A percentile compares a stretch with the other conserved stretches of the same genome.
Conservation (phyloP, 2,113 vertebrate species). For the Campylomormyrus numenius region DNA sequence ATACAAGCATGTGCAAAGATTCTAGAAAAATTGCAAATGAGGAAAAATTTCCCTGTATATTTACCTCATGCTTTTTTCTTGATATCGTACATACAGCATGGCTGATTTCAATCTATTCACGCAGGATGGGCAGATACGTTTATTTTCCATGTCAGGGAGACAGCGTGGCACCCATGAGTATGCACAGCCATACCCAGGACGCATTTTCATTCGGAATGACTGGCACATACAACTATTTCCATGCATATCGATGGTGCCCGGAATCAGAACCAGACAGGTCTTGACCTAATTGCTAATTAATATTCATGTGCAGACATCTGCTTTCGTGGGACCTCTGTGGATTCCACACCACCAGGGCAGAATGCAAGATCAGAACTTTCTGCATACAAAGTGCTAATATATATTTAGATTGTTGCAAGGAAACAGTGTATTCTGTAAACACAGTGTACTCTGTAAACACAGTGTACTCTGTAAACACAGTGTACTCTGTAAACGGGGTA, state of each 20-base stretch:
- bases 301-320: constrained; percentile 16
- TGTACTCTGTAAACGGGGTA: not conserved
- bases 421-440: not conserved
- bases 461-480: not conserved
- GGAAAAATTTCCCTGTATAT: not conserved
- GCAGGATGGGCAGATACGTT: not conserved
- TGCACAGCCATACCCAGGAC: not conserved
- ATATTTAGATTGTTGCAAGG: not conserved
- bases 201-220: constrained; percentile 16
- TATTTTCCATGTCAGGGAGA: not conserved
- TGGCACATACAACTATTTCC: constrained; percentile 12
- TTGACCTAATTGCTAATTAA: not conserved
- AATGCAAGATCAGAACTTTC: not conserved
- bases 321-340: not conserved
- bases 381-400: not conserved
- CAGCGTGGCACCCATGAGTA: not conserved
- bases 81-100: not conserved
- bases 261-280: constrained; percentile 16
- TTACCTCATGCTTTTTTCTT: not conserved
- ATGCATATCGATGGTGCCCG: constrained; percentile 8
- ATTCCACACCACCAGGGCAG: not conserved
- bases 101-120: not conserved
- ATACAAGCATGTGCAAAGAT: not conserved
- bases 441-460: not conserved
- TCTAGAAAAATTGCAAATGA: not conserved